Evolutionary conservation across 2,113 vertebrate species (phyloP).

Genomic region (Oreocharis arfaki): DNA sequence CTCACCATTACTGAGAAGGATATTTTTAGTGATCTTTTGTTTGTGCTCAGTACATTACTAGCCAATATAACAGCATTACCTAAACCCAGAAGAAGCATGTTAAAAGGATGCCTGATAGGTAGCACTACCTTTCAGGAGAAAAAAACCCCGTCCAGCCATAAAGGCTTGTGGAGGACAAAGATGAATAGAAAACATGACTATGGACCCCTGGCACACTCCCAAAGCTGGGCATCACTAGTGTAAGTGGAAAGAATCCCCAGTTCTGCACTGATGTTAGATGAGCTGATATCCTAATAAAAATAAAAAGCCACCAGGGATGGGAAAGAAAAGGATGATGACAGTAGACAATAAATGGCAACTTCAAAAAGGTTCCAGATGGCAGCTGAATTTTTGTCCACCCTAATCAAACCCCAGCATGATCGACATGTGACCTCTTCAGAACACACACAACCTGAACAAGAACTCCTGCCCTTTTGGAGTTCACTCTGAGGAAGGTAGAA

Average conservation of each 20-base stretch:
- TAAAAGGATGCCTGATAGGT: neutral
- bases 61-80: neutral
- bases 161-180: neutral
- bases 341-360: neutral
- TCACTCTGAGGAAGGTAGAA: neutral
- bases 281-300: neutral
- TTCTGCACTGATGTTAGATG: neutral
- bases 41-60: neutral
- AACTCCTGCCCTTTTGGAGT: neutral
- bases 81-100: neutral
- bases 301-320: neutral
- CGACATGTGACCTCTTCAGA: accelerated
- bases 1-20: neutral
- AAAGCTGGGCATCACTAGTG: neutral
- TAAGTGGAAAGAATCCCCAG: neutral
- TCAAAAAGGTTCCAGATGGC: neutral
- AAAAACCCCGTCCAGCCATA: neutral
- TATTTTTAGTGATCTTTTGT: neutral
- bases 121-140: neutral
- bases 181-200: neutral
- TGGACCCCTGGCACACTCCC: neutral
- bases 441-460: neutral
- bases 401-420: neutral
- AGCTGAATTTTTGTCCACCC: neutral
- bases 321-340: neutral